Evolutionary conservation across 2,113 vertebrate genomes (phyloP), one percentile per base, ranked within the genome.

Genomic region (Poeciliopsis occidentalis): DNA sequence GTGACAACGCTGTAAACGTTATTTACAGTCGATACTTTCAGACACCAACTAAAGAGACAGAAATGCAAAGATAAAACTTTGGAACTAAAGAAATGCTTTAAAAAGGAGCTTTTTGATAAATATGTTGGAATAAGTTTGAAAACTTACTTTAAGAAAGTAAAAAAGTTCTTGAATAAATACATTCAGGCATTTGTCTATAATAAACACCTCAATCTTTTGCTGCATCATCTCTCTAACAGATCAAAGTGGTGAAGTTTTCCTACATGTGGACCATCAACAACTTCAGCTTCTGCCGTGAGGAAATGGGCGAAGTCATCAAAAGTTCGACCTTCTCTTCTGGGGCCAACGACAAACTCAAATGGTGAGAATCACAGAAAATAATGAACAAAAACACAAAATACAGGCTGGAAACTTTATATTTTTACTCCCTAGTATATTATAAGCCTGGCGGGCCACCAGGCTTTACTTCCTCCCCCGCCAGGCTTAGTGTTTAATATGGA

Each of bases 251-350:
- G 84, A 99, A 99, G 95, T 99, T 99, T 94, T 99, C 98, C 90
- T 99, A 99, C 93, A 99, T 99, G 98, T 99, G 97, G 98, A 99
- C 97, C 92, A 99, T 99, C 94, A 98, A 99, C 93, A 98, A 98
- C 93, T 99, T 98, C 87, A 99, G 98, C 89, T 99, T 99, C 93
- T 99, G 97, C 92, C 95, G 97, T 69, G 97, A 99, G 94, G 98
- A 99, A 94, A 99, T 99, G 98, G 98, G 98, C 3, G 98, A 99
- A 91, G 98, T 99, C 88, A 97, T 99, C 92, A 99, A 99, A 93
- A 99, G 98, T 93, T 99, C 98, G 73, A 99, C 98, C 60, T 99
- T 99, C 90, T 99, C 98, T 27, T 99, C 98, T 44, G 98, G 98
- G 93, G 97, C 98, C 93, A 99, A 99, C 81, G 98, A 99, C 94